Conservation (phyloP, 2,113 vertebrate species). For the Fregata magnificens region DNA sequence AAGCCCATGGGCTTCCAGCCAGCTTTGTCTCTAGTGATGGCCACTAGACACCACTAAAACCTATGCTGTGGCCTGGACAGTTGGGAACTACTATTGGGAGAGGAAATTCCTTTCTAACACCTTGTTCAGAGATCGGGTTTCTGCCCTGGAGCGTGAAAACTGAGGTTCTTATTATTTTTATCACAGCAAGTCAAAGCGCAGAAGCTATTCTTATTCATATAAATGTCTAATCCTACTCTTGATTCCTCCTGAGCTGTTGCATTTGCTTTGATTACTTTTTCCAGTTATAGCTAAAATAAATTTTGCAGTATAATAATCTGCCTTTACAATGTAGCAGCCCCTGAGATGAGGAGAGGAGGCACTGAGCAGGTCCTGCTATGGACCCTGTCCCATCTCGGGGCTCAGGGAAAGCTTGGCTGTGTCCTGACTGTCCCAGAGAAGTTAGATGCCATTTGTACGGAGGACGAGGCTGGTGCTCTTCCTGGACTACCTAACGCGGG, state of each 20-base stretch:
- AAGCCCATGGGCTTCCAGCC: neutral
- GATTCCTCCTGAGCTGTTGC: slow-evolving; percentile 50
- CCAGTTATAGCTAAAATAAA: neutral
- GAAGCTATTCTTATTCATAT: slow-evolving; percentile 43
- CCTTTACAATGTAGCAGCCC: neutral
- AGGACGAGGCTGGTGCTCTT: neutral
- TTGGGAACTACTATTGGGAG: neutral
- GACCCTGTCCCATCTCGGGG: neutral
- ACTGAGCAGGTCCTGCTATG: neutral
- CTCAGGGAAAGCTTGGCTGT: neutral
- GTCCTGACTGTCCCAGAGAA: neutral
- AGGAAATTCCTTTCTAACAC: neutral
- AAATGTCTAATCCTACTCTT: slow-evolving; percentile 44
- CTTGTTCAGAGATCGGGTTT: slow-evolving; percentile 1
- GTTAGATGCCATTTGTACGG: neutral
- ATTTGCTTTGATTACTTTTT: slow-evolving; percentile 44
- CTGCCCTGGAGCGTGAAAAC: neutral
- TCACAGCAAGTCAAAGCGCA: neutral
- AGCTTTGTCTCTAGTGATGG: neutral
- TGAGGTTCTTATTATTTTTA: slow-evolving; percentile 26
- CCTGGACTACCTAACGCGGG: neutral
- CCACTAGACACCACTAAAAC: too few species aligned
- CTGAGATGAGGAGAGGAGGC: neutral
- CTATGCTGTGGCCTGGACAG: neutral
- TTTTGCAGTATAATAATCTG: neutral